Evolutionary conservation across 1,140 invertebrate species (phyloP).

Genomic region (Drosophila repletoides): DNA sequence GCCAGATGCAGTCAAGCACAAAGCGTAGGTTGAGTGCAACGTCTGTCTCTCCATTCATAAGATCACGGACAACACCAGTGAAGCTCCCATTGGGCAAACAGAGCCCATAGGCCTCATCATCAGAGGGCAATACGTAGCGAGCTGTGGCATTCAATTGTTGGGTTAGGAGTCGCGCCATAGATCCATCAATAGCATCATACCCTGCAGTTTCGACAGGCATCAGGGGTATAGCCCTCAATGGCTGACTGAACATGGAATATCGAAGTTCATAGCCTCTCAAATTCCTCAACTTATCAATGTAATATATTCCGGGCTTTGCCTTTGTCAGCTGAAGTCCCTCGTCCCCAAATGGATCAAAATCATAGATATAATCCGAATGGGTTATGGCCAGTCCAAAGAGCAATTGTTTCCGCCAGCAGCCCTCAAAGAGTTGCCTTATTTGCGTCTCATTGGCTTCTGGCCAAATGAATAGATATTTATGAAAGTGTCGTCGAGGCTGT

Average conservation of each 20-base stretch:
- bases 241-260: constrained; percentile 69
- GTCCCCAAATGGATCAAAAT: constrained; percentile 66
- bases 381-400: constrained; percentile 59
- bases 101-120: constrained; percentile 64
- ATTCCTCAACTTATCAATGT: constrained; percentile 54
- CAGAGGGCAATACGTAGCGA: constrained; percentile 50
- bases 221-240: constrained; percentile 52
- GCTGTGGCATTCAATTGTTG: constrained; percentile 58
- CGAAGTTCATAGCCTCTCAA: constrained; percentile 52
- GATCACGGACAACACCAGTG: constrained; percentile 55
- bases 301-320: neutral
- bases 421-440: constrained; percentile 41
- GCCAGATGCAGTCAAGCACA: constrained; percentile 56
- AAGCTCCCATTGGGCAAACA: constrained; percentile 56
- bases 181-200: constrained; percentile 56
- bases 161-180: constrained; percentile 43
- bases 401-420: constrained; percentile 54
- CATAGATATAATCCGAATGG: constrained; percentile 34
- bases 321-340: constrained; percentile 35
- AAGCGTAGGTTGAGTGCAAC: constrained; percentile 66
- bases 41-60: constrained; percentile 48
- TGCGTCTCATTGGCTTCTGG: constrained; percentile 27
- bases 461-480: constrained; percentile 75
- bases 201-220: constrained; percentile 29
- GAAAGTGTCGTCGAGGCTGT: constrained; percentile 52